Base-by-base conservation (phyloP, 2,797 vertebrate species). In the Parambassis ranga region DNA sequence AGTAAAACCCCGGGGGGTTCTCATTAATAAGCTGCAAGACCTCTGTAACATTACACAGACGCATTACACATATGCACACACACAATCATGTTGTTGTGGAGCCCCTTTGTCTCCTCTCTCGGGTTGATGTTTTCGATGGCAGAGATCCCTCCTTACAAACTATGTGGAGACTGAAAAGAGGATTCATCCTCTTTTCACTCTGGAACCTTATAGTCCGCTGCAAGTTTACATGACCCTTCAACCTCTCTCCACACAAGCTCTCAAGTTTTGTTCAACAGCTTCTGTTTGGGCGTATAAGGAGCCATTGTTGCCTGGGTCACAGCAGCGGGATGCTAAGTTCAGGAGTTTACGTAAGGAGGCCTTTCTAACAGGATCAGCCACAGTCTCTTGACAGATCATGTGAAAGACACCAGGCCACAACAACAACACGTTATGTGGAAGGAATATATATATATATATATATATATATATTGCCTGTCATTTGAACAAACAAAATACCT, bases 161-260 rank as follows among this genome's bases (percentile, higher is more conserved):
- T 87, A 83, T 79, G 84, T 65, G 10, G 44, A 61, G 81, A 85
- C 46, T 87, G 86, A 89, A 89, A 84, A 79, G 85, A 76, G 65
- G 59, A 86, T 89, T 90, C 81, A 86, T 87, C 85, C 69, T 82
- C 82, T 62, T 81, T 90, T 90, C 78, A 84, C 66, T 82, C 72
- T 7, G 37, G 74, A 85, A 81, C 82, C 83, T 83, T 82, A 75
- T 76, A 72, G 78, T 88, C 66, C 68, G 19, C 79, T 84, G 87
- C 75, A 70, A 87, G 86, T 92, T 92, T 91, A 92, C 90, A 87
- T 92, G 91, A 92, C 92, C 91, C 88, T 75, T 89, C 83, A 89
- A 84, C 86, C 82, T 78, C 76, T 83, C 84, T 88, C 79, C 46
- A 73, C 72, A 79, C 78, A 90, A 79, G 83, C 88, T 79, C 79